phyloP scores from a whole-genome alignment of 2,113 vertebrate species.

The Pangasianodon gigas region DNA sequence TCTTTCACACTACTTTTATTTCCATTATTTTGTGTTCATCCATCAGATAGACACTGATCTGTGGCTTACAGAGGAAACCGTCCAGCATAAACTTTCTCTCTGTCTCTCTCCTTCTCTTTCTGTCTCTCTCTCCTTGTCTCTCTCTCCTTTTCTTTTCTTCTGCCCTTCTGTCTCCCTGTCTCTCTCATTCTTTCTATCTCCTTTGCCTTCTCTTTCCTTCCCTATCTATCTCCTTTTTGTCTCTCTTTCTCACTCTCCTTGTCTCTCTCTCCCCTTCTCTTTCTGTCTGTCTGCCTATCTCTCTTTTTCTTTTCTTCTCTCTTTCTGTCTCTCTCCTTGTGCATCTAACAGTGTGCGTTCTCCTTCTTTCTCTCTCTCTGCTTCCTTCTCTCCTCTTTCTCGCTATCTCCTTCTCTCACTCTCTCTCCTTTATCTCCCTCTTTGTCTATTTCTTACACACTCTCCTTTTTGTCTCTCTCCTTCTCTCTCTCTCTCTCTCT shows the following conservation, averaged over 20 bases:
- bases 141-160: too few relatives aligned
- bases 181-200: too few relatives aligned
- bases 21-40: slow-evolving; percentile 16
- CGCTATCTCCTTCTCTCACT: too few relatives aligned
- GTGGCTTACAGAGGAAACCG: not conserved
- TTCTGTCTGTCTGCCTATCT: not conserved
- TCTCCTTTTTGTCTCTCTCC: too few relatives aligned
- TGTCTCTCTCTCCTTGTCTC: not conserved
- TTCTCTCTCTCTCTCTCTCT: not conserved
- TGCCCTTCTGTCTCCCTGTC: too few relatives aligned
- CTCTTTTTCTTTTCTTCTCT: not conserved
- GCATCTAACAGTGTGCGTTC: too few relatives aligned
- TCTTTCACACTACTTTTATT: not conserved
- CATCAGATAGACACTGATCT: not conserved
- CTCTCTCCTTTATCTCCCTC: not conserved
- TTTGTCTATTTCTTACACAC: too few relatives aligned
- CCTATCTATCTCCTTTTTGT: not conserved
- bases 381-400: not conserved
- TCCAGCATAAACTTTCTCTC: not conserved
- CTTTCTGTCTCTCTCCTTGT: not conserved
- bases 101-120: not conserved
- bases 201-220: not conserved
- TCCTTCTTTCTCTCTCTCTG: not conserved
- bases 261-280: not conserved
- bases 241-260: slow-evolving; percentile 1